These are phyloP conservation scores for Lottia gigantea DNA, from an alignment of 2,888 invertebrate genomes.

Conservation along the genomic window DNA sequence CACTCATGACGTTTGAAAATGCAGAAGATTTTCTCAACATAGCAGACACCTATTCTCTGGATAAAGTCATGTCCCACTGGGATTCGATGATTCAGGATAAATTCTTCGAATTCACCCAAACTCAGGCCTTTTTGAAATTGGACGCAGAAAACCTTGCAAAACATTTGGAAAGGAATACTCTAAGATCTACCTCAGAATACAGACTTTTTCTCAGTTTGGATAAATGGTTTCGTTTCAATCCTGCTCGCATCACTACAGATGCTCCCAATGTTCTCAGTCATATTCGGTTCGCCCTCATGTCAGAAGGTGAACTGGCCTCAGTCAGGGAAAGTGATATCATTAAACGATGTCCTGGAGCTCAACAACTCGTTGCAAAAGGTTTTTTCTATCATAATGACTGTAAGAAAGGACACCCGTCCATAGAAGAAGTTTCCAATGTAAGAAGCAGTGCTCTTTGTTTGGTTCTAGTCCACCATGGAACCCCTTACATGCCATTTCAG, in stretches of 20 bases:
- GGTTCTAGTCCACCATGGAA: conserved; percentile 59
- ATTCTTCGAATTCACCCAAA: conserved; percentile 61
- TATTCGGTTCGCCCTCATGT: conserved; percentile 63
- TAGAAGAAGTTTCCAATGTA: conserved; percentile 50
- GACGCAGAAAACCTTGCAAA: conserved; percentile 47
- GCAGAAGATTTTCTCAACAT: conserved; percentile 63
- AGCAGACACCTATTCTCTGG: conserved; percentile 63
- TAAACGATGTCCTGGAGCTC: conserved; percentile 46
- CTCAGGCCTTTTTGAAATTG: conserved; percentile 59
- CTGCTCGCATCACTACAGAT: conserved; percentile 42
- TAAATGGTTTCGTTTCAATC: conserved; percentile 57
- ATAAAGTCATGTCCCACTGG: conserved; percentile 58
- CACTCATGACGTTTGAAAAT: conserved; percentile 63
- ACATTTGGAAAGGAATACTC: conserved; percentile 53
- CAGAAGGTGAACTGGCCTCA: conserved; percentile 54
- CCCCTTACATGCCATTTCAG: conserved; percentile 64
- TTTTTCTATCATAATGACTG: conserved; percentile 56
- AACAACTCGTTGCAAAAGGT: conserved; percentile 51
- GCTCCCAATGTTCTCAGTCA: conserved; percentile 48
- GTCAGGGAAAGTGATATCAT: conserved; percentile 54
- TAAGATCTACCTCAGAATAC: conserved; percentile 56
- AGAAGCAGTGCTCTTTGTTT: conserved; percentile 48
- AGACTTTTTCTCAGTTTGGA: conserved; percentile 57
- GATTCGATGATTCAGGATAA: conserved; percentile 60
- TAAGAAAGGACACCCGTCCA: conserved; percentile 56